Conservation (phyloP, 1,140 invertebrate species). For the Drosophila serrata region DNA sequence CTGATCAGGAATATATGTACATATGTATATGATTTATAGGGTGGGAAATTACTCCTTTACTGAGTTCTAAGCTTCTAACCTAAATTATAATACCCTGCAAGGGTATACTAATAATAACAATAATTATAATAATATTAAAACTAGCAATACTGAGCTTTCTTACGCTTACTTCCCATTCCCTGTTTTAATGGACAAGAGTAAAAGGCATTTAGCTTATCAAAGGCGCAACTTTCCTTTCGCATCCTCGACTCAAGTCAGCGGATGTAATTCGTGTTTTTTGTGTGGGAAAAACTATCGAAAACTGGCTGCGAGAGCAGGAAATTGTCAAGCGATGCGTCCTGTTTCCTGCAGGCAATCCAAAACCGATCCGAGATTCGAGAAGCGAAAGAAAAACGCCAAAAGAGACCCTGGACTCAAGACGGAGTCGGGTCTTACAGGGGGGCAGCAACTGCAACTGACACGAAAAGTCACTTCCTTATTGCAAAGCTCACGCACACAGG, state of each 20-base stretch:
- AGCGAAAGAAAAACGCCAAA: slow-evolving; percentile 23
- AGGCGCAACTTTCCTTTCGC: slow-evolving; percentile 30
- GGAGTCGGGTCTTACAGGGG: background rate
- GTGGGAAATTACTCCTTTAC: too few relatives aligned
- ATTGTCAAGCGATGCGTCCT: slow-evolving; percentile 72
- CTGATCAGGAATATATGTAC: too few relatives aligned
- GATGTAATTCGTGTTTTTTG: slow-evolving; percentile 46
- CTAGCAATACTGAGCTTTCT: background rate
- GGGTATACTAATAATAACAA: background rate
- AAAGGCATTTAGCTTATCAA: slow-evolving; percentile 16
- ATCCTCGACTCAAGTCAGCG: slow-evolving; percentile 24
- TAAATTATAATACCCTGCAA: too few relatives aligned
- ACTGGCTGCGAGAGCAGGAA: slow-evolving; percentile 44
- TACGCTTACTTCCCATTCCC: background rate
- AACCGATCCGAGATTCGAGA: slow-evolving; percentile 18
- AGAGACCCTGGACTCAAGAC: slow-evolving; percentile 1
- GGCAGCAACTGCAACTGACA: slow-evolving; percentile 49
- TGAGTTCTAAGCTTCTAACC: too few relatives aligned
- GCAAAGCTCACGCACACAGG: slow-evolving; percentile 53
- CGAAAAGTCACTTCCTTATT: slow-evolving; percentile 81
- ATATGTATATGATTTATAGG: too few relatives aligned
- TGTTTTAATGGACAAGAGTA: slow-evolving; percentile 6
- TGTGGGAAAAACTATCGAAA: slow-evolving; percentile 54
- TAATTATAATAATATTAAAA: background rate
- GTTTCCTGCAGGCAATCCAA: slow-evolving; percentile 39